These are phyloP conservation scores for Anniella stebbinsi DNA, from an alignment of 2,797 vertebrate species.

Conservation along the genomic window DNA sequence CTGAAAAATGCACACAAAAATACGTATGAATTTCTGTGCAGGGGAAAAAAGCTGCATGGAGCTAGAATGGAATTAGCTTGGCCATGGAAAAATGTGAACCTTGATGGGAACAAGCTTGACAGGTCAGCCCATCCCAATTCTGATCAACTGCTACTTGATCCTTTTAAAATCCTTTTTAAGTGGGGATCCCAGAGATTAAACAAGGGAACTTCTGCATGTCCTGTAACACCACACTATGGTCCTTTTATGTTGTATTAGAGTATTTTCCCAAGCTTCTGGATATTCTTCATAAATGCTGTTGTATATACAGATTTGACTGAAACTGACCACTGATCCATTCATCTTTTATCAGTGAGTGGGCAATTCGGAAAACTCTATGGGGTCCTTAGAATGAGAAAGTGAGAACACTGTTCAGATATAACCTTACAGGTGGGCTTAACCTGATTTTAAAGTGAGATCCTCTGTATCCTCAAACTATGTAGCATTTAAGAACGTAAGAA, in stretches of 20 bases:
- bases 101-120: no score
- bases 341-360: background rate
- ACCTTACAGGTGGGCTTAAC: background rate
- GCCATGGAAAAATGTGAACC: no score
- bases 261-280: background rate
- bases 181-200: background rate
- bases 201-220: background rate
- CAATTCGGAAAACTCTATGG: background rate
- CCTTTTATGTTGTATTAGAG: background rate
- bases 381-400: background rate
- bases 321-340: no score
- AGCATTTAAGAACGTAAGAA: background rate
- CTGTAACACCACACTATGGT: background rate
- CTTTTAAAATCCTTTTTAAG: background rate
- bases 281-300: background rate
- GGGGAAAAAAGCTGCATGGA: no score
- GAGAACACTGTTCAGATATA: background rate
- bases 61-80: no score
- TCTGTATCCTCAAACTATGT: background rate
- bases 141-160: background rate
- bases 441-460: background rate
- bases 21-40: no score
- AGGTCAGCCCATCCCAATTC: no score
- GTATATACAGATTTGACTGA: background rate
- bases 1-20: no score